Evolutionary conservation across 2,888 invertebrate genomes (phyloP).

Genomic region (Pheosia tremula): DNA sequence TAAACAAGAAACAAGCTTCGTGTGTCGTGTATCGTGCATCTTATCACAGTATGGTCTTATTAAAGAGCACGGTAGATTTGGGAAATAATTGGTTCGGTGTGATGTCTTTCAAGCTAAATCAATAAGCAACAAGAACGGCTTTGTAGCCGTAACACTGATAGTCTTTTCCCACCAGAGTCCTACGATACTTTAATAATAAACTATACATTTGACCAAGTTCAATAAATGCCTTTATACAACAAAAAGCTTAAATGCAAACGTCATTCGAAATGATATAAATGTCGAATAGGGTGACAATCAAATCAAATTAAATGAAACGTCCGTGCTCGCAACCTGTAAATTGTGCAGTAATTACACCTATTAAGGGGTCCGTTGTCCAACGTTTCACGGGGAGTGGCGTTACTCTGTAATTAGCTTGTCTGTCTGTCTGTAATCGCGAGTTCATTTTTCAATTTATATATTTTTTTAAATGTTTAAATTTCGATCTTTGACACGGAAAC

Average conservation of each 20-base stretch:
- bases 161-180: too few relatives aligned
- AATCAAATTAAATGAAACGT: slow-evolving; percentile 71
- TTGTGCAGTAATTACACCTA: slow-evolving; percentile 68
- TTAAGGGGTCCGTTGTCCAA: slow-evolving; percentile 47
- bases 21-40: too few relatives aligned
- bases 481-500: neutral
- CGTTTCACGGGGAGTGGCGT: slow-evolving; percentile 37
- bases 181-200: too few relatives aligned
- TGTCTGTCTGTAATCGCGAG: slow-evolving; percentile 47
- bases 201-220: too few relatives aligned
- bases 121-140: too few relatives aligned
- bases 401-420: slow-evolving; percentile 62
- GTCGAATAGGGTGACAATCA: slow-evolving; percentile 70
- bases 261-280: slow-evolving; percentile 62
- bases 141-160: too few relatives aligned
- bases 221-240: too few relatives aligned
- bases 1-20: too few relatives aligned
- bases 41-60: too few relatives aligned
- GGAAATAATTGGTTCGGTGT: too few relatives aligned
- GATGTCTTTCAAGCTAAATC: too few relatives aligned
- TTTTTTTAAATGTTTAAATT: neutral
- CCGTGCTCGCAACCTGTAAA: slow-evolving; percentile 58
- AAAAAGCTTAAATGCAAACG: neutral
- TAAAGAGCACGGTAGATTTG: too few relatives aligned
- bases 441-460: slow-evolving; percentile 24